Evolutionary conservation across 2,113 vertebrate species (phyloP), one percentile per base, ranked within the genome.

Genomic region (Vanacampus margaritifer): DNA sequence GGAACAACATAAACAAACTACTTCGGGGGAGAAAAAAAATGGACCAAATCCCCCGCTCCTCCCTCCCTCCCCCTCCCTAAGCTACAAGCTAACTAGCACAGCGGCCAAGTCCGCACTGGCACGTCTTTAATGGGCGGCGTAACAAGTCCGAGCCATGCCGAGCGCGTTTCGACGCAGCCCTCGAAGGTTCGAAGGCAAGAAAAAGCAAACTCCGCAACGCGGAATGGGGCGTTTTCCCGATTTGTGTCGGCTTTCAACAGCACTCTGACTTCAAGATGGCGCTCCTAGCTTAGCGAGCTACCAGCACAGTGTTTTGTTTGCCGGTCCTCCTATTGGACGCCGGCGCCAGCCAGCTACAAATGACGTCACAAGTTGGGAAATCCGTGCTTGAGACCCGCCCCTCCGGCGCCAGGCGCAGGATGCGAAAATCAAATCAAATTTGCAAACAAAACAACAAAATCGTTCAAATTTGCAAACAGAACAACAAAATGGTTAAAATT

Each of bases 1-100:
- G 65, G 72, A 87, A 87, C 72, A 88, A 91, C 88, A 90, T 90
- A 88, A 90, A 90, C 87, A 91, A 89, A 84, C 79, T 86, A 86
- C 73, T 87, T 84, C 63, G 45, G 71, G 62, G 69, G 68, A 58
- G 41, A 48, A 7, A 64, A 80, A 81, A 72, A 82, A 69, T 80
- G 63, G 50, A 48, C 51, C 16, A 1, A 65, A 67, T 3, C 59
- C 77, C 73, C 64, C 35, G 23, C 72, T 66, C 78, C 80, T 80
- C 82, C 84, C 71, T 70, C 75, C 61, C n/a, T n/a, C 32, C 67
- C 63, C 84, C 81, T 4, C 2, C 80, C 78, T 41, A 82, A 48
- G 69, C 64, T 75, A 50, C 11, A 56, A 37, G 86, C 82, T 84
- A 84, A 80, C 69, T 64, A 74, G 62, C 39, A 28, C 53, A 65